A percentile compares a stretch with the other conserved stretches of the same genome.
phyloP scores from a whole-genome alignment of 2,797 vertebrate species.

The Gambusia yucatana region DNA sequence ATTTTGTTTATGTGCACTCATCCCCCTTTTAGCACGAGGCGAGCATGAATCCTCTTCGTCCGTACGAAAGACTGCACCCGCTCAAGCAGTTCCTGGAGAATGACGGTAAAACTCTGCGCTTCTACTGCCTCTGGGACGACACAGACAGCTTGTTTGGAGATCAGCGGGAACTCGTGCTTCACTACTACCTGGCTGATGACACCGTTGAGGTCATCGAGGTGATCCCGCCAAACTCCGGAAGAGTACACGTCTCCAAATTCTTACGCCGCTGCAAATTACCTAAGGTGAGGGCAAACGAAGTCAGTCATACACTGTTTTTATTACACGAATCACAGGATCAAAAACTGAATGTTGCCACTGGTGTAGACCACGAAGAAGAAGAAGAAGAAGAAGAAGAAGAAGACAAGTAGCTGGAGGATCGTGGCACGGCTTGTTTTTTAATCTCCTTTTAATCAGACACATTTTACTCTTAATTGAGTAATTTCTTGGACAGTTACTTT shows the following conservation, averaged over 20 bases:
- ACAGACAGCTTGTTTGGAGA: constrained; percentile 73
- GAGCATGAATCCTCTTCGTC: constrained; percentile 81
- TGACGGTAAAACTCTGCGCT: constrained; percentile 87
- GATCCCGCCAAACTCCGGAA: constrained; percentile 81
- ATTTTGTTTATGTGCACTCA: background rate
- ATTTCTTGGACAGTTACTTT: too few relatives aligned
- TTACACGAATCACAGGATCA: too few relatives aligned
- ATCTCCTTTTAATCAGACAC: too few relatives aligned
- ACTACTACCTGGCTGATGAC: constrained; percentile 90
- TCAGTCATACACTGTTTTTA: too few relatives aligned
- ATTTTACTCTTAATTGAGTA: too few relatives aligned
- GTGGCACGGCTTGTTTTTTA: too few relatives aligned
- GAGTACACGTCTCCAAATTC: constrained; percentile 80
- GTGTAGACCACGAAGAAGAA: too few relatives aligned
- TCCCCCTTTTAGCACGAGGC: constrained; percentile 71
- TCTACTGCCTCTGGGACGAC: constrained; percentile 91
- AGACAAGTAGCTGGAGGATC: too few relatives aligned
- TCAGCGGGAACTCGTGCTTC: constrained; percentile 82
- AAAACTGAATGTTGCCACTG: too few relatives aligned
- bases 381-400: too few relatives aligned
- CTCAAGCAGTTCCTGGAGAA: constrained; percentile 88
- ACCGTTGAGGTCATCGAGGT: constrained; percentile 89
- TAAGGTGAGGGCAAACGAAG: constrained; percentile 79
- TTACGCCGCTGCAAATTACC: constrained; percentile 88
- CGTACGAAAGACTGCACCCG: constrained; percentile 85